phyloP scores from a whole-genome alignment of 2,888 invertebrate genomes.

The Cephus sareptanus region DNA sequence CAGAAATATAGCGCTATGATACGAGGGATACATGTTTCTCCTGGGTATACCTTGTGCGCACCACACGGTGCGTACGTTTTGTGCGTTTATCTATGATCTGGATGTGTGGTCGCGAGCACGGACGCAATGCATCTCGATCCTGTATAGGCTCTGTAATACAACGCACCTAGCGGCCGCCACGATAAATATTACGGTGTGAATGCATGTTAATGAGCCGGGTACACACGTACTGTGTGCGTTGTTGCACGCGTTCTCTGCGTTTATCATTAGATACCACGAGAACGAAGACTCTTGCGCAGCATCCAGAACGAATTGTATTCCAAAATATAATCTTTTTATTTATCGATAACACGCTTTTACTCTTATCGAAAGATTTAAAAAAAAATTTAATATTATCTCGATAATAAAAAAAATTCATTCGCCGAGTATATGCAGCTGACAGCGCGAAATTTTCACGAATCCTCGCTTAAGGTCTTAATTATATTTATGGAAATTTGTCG shows the following conservation, averaged over 20 bases:
- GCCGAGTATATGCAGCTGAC: too few relatives aligned
- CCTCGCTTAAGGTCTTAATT: neutral
- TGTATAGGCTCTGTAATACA: constrained; percentile 18
- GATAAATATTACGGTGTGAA: constrained; percentile 61
- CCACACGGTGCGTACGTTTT: constrained; percentile 24
- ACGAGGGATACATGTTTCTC: constrained; percentile 4
- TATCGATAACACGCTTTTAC: neutral
- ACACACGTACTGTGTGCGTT: constrained; percentile 3
- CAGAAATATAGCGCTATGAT: constrained; percentile 16
- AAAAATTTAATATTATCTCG: neutral
- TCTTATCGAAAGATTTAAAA: too few relatives aligned
- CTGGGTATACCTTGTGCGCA: neutral
- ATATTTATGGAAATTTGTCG: neutral
- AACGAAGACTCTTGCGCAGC: constrained; percentile 17
- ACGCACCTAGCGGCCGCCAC: constrained; percentile 15
- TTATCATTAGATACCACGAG: constrained; percentile 48
- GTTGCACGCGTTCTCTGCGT: constrained; percentile 22
- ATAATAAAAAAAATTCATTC: neutral
- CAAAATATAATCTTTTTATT: neutral
- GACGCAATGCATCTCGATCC: constrained; percentile 28
- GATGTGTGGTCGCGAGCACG: constrained; percentile 45
- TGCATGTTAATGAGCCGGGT: constrained; percentile 59
- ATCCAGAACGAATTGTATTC: neutral
- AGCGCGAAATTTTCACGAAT: neutral
- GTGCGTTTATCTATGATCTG: constrained; percentile 53